Evolutionary conservation across 2,888 invertebrate genomes (phyloP).

Genomic region (Plagiodera versicolora): DNA sequence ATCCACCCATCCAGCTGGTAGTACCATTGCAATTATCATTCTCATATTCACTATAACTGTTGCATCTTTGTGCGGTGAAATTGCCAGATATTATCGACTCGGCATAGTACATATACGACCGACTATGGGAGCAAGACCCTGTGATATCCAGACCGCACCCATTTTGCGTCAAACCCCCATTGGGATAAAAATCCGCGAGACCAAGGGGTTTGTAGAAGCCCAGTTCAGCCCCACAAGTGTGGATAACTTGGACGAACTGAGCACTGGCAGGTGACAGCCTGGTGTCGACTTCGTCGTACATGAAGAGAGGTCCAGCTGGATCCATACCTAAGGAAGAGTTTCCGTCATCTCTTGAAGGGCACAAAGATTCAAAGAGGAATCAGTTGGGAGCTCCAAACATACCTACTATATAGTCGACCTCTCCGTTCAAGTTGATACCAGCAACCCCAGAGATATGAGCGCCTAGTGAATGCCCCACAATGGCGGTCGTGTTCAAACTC

Average conservation of each 20-base stretch:
- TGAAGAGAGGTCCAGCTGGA: conserved; percentile 47
- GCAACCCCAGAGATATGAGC: conserved; percentile 45
- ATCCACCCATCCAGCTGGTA: conserved; percentile 14
- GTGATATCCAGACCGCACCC: conserved; percentile 38
- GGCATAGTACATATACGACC: conserved; percentile 4
- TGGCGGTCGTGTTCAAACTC: conserved; percentile 14
- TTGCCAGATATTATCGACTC: conserved; percentile 8
- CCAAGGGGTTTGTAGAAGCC: conserved; percentile 41
- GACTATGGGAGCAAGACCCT: conserved; percentile 9
- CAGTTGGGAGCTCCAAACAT: too few species aligned
- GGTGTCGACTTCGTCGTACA: conserved; percentile 33
- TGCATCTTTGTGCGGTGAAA: conserved; percentile 9
- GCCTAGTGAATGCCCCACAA: conserved; percentile 39
- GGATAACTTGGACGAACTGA: conserved; percentile 48
- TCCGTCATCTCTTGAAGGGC: too few species aligned
- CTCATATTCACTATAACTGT: not conserved
- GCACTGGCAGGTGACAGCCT: conserved; percentile 47
- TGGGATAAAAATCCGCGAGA: conserved; percentile 49
- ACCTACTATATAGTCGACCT: conserved; percentile 18
- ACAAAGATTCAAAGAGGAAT: too few species aligned
- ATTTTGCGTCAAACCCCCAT: conserved; percentile 48
- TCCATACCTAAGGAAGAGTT: conserved; percentile 42
- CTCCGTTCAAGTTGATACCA: conserved; percentile 31
- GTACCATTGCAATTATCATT: not conserved
- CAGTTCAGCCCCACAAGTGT: conserved; percentile 41